These are phyloP conservation scores for Eristalinus sepulchralis DNA, from an alignment of 2,888 invertebrate species.

Conservation along the genomic window DNA sequence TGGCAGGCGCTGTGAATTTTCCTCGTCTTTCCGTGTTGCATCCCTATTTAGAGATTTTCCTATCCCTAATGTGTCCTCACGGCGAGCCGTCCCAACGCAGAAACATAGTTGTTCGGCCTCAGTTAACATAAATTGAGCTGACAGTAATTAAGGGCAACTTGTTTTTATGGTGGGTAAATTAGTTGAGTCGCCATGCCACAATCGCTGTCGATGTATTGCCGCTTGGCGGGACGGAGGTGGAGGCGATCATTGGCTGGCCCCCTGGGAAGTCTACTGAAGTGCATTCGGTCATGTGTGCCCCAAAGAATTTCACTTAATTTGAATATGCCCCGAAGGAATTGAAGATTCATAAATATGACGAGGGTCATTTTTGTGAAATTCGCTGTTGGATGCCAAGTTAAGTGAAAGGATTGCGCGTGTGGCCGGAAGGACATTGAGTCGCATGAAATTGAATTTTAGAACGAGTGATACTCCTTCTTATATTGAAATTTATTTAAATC, in stretches of 20 bases:
- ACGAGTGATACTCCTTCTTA: too few relatives aligned
- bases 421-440: too few relatives aligned
- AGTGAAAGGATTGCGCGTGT: too few relatives aligned
- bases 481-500: too few relatives aligned
- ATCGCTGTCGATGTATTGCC: not conserved
- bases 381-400: too few relatives aligned
- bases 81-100: conserved; percentile 28
- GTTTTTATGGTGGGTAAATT: conserved; percentile 56
- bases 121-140: conserved; percentile 63
- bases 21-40: conserved; percentile 21
- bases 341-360: too few relatives aligned
- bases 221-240: not conserved
- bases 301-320: too few relatives aligned
- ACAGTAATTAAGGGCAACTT: conserved; percentile 67
- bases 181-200: conserved; percentile 24
- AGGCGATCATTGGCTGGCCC: not conserved
- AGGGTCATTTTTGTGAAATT: too few relatives aligned
- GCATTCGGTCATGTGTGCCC: not conserved
- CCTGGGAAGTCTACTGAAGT: not conserved
- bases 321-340: too few relatives aligned
- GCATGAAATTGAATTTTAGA: too few relatives aligned
- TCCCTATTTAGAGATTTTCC: conserved; percentile 16
- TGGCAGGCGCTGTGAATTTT: not conserved
- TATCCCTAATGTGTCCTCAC: not conserved
- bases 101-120: conserved; percentile 47